Evolutionary conservation across 2,113 vertebrate genomes (phyloP).

Genomic region (Sylvilagus bachmani): DNA sequence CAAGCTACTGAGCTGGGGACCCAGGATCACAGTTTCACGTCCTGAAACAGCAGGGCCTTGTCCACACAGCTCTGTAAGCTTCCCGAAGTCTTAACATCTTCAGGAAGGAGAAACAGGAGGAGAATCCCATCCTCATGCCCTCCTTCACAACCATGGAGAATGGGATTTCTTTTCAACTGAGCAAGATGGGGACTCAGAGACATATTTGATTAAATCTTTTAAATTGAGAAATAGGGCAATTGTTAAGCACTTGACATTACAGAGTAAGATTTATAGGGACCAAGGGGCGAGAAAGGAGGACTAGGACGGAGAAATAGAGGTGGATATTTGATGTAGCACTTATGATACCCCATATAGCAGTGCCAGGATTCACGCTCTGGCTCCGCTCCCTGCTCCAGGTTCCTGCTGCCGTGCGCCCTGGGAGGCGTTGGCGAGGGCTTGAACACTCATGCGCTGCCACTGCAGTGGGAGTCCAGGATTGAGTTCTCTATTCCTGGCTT

Average conservation of each 20-base stretch:
- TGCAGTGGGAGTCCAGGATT: no score
- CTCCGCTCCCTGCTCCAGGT: no score
- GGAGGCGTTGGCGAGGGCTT: no score
- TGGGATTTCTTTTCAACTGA: background rate
- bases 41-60: background rate
- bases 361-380: no score
- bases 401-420: no score
- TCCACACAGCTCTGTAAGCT: background rate
- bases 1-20: background rate
- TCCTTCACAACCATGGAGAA: background rate
- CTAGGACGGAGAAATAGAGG: background rate
- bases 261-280: background rate
- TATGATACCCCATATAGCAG: no score
- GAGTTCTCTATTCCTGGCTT: no score
- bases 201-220: background rate
- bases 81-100: background rate
- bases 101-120: background rate
- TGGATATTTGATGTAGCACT: no score
- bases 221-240: background rate
- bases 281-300: background rate
- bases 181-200: background rate
- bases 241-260: background rate
- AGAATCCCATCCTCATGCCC: background rate
- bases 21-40: background rate
- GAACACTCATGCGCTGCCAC: no score